Evolutionary conservation across 1,140 invertebrate species (phyloP).

Genomic region (Whitmania pigra): DNA sequence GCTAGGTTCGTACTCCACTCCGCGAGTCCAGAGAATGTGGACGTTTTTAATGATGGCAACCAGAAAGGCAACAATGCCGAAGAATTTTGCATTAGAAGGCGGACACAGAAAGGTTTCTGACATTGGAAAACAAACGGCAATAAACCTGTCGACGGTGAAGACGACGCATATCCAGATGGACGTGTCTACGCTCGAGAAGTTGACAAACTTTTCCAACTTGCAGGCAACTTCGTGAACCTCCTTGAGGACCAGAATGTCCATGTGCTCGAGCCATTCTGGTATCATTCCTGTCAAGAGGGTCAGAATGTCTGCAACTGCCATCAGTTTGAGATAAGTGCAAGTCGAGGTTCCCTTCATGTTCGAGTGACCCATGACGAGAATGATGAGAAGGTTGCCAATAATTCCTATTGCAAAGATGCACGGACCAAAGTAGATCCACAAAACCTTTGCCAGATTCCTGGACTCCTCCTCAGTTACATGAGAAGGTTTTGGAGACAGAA

Average conservation of each 20-base stretch:
- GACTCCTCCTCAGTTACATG: background rate
- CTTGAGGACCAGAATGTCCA: slow-evolving; percentile 19
- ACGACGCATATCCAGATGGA: slow-evolving; percentile 27
- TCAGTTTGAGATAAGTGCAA: slow-evolving; percentile 17
- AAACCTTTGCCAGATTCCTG: background rate
- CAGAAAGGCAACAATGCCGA: slow-evolving; percentile 11
- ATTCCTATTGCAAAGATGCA: slow-evolving; percentile 21
- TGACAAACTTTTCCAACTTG: slow-evolving; percentile 26
- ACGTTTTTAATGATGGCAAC: slow-evolving; percentile 21
- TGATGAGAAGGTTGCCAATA: slow-evolving; percentile 21
- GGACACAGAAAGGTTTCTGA: slow-evolving; percentile 9
- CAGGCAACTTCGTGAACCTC: slow-evolving; percentile 21
- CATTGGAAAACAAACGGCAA: slow-evolving; percentile 28
- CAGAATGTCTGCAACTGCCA: slow-evolving; percentile 22
- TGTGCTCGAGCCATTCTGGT: slow-evolving; percentile 22
- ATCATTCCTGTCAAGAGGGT: slow-evolving; percentile 21
- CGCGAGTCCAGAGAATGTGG: slow-evolving; percentile 22
- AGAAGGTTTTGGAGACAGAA: background rate
- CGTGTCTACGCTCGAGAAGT: slow-evolving; percentile 24
- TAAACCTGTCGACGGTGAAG: slow-evolving; percentile 28
- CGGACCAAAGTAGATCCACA: slow-evolving; percentile 23
- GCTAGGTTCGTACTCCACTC: slow-evolving; percentile 11
- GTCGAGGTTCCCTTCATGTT: slow-evolving; percentile 23
- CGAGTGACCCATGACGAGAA: slow-evolving; percentile 20
- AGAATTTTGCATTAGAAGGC: slow-evolving; percentile 7